Percentiles rank a stretch among this genome's conserved stretches.
phyloP scores from a whole-genome alignment of 2,888 invertebrate species.

The Tenthredo notha region DNA sequence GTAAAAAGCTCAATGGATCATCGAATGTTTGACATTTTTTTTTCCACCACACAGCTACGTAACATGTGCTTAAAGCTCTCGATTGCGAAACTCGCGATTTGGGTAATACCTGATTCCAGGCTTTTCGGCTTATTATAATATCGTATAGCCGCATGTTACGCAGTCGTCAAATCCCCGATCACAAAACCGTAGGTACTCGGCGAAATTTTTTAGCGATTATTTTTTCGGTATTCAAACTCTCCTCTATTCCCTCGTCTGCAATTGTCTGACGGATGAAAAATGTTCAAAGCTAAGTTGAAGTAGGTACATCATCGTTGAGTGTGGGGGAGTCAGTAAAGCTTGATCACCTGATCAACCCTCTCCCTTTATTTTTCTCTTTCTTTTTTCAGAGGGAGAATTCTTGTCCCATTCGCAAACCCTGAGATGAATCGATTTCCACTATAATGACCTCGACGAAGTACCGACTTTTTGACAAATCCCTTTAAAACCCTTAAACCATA shows the following conservation, averaged over 20 bases:
- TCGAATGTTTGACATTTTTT: background rate
- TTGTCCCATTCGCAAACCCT: background rate
- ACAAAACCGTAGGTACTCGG: no score
- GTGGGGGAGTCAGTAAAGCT: background rate
- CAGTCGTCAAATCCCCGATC: background rate
- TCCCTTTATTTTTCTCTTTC: background rate
- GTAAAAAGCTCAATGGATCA: background rate
- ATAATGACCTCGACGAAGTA: background rate
- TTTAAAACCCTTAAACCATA: background rate
- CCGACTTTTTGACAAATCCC: background rate
- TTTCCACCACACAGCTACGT: background rate
- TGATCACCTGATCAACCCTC: slow-evolving; percentile 37
- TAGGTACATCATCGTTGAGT: background rate
- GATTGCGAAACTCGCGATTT: background rate
- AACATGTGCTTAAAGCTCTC: background rate
- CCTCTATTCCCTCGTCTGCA: background rate
- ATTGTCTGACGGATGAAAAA: background rate
- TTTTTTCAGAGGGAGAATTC: background rate
- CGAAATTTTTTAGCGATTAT: background rate
- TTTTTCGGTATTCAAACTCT: background rate
- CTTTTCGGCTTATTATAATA: background rate
- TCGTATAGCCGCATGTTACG: background rate
- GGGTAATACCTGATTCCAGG: background rate
- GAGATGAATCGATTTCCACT: background rate
- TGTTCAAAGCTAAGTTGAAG: slow-evolving; percentile 30